These are phyloP conservation scores for Drosophila pallidifrons DNA, from an alignment of 1,140 invertebrate species.

Conservation along the genomic window DNA sequence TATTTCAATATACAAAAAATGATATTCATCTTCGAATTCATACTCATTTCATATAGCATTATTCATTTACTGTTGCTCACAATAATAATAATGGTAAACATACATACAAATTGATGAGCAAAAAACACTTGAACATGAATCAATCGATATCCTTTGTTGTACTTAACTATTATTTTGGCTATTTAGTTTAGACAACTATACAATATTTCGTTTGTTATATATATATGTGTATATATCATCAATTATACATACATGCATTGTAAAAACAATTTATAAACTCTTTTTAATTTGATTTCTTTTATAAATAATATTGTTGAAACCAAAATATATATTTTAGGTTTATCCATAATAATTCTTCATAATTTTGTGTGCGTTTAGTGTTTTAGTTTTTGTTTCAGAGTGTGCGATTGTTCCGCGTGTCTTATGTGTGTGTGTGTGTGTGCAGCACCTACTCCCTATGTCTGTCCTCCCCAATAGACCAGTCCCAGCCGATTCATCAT, in stretches of 20 bases:
- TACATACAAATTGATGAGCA: constrained; percentile 21
- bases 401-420: constrained; percentile 16
- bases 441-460: constrained; percentile 5
- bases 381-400: background rate
- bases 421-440: constrained; percentile 15
- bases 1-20: constrained; percentile 29
- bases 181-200: constrained; percentile 19
- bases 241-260: constrained; percentile 20
- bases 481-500: constrained; percentile 10
- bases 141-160: constrained; percentile 10
- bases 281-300: background rate
- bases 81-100: constrained; percentile 32
- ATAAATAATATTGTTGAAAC: constrained; percentile 32
- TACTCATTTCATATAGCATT: constrained; percentile 7
- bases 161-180: constrained; percentile 37
- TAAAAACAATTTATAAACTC: constrained; percentile 25
- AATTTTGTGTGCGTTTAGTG: constrained; percentile 26
- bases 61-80: constrained; percentile 17
- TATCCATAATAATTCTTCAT: constrained; percentile 12
- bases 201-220: constrained; percentile 17
- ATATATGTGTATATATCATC: constrained; percentile 18
- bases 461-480: constrained; percentile 9
- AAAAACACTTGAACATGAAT: constrained; percentile 44
- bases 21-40: constrained; percentile 6
- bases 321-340: constrained; percentile 24